Percentiles rank a stretch among this genome's conserved stretches.
These are phyloP conservation scores for Girardia tigrina DNA, from an alignment of 2,888 invertebrate genomes.

Conservation along the genomic window DNA sequence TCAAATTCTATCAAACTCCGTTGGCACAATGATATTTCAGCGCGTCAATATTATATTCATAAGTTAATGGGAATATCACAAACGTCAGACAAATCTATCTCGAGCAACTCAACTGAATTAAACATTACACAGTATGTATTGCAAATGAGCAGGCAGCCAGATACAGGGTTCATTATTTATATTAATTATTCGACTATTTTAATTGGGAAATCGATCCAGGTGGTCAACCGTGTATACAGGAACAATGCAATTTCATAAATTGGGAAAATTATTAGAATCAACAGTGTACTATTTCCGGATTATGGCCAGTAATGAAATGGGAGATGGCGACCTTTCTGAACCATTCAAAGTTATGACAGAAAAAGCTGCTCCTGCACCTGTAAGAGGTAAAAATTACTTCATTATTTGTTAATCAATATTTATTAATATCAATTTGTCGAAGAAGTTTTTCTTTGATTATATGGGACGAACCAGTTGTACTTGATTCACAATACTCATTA, in stretches of 20 bases:
- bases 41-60: neutral
- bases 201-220: slow-evolving; percentile 39
- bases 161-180: neutral
- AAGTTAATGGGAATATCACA: neutral
- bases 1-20: slow-evolving; percentile 69
- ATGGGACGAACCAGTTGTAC: no score
- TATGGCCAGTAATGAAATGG: slow-evolving; percentile 66
- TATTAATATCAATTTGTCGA: no score
- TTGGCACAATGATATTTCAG: slow-evolving; percentile 53
- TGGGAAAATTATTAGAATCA: slow-evolving; percentile 68
- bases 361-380: slow-evolving; percentile 66
- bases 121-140: neutral
- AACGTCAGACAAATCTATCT: neutral
- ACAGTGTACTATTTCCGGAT: slow-evolving; percentile 71
- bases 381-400: slow-evolving; percentile 54
- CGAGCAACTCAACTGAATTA: neutral
- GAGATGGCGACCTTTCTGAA: slow-evolving; percentile 65
- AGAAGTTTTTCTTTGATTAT: no score
- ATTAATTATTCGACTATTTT: neutral
- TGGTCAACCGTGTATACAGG: slow-evolving; percentile 60
- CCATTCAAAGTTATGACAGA: slow-evolving; percentile 61
- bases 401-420: no score
- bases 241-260: slow-evolving; percentile 64
- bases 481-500: no score
- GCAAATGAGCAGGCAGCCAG: neutral